These are phyloP conservation scores for Pleuronectes platessa DNA, from an alignment of 2,113 vertebrate genomes.

Conservation along the genomic window DNA sequence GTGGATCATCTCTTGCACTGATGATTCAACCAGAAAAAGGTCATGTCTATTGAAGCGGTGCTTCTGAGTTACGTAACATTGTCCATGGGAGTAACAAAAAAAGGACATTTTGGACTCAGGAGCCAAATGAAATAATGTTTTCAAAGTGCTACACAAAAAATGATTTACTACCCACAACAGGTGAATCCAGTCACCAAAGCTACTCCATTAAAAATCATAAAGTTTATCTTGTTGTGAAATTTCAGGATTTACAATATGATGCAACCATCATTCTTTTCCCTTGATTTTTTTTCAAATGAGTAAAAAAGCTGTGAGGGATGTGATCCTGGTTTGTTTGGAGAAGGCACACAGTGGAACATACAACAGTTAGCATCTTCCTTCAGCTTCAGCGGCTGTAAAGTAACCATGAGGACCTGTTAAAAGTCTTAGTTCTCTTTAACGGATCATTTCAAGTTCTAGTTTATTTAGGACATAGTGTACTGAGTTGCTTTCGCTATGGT, in stretches of 20 bases:
- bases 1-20: background rate
- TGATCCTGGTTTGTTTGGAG: conserved; percentile 26
- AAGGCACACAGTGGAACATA: conserved; percentile 16
- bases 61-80: background rate
- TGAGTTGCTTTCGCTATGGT: background rate
- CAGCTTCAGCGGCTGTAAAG: no score
- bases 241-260: background rate
- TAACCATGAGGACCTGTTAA: no score
- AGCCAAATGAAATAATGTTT: background rate
- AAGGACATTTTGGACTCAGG: background rate
- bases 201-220: background rate
- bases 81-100: background rate
- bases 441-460: conserved; percentile 10
- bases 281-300: background rate
- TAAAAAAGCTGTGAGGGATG: conserved; percentile 11
- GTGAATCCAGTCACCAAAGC: background rate
- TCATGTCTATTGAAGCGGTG: background rate
- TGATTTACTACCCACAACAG: no score
- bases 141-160: no score
- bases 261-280: background rate
- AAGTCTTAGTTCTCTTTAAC: conserved; percentile 23
- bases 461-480: conserved; percentile 15
- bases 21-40: background rate
- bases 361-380: conserved; percentile 17
- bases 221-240: background rate